These are phyloP conservation scores for Malthinus flaveolus DNA, from an alignment of 2,888 invertebrate species.

Conservation along the genomic window DNA sequence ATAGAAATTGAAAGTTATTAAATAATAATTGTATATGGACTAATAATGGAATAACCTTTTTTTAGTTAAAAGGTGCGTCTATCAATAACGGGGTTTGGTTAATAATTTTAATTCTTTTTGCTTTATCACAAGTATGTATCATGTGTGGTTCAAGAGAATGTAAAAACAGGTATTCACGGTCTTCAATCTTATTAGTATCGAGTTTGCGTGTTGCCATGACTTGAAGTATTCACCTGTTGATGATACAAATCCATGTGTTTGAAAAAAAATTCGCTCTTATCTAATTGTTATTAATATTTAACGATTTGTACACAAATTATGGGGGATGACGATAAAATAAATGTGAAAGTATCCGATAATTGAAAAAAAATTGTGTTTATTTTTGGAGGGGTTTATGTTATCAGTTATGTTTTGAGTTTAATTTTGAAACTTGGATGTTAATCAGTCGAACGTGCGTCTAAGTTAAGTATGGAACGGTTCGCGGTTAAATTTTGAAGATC, in stretches of 20 bases:
- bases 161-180: constrained; percentile 45
- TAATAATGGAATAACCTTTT: background rate
- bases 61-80: background rate
- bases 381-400: too few relatives aligned
- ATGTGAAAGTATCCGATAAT: too few relatives aligned
- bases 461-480: too few relatives aligned
- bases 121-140: constrained; percentile 28
- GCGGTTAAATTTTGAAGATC: too few relatives aligned
- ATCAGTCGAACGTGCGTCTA: too few relatives aligned
- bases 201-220: constrained; percentile 20
- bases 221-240: constrained; percentile 24
- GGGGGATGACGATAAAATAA: too few relatives aligned
- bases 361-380: too few relatives aligned
- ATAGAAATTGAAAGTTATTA: background rate
- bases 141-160: constrained; percentile 37
- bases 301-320: too few relatives aligned
- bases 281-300: too few relatives aligned
- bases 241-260: constrained; percentile 8
- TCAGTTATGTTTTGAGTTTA: too few relatives aligned
- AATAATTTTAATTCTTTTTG: constrained; percentile 26
- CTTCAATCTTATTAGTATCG: constrained; percentile 32
- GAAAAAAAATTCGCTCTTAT: too few relatives aligned
- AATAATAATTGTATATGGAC: background rate
- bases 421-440: too few relatives aligned
- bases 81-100: background rate